Percentiles rank a stretch among this genome's conserved stretches.
These are phyloP conservation scores for Thalpophila matura DNA, from an alignment of 2,888 invertebrate genomes.

Conservation along the genomic window DNA sequence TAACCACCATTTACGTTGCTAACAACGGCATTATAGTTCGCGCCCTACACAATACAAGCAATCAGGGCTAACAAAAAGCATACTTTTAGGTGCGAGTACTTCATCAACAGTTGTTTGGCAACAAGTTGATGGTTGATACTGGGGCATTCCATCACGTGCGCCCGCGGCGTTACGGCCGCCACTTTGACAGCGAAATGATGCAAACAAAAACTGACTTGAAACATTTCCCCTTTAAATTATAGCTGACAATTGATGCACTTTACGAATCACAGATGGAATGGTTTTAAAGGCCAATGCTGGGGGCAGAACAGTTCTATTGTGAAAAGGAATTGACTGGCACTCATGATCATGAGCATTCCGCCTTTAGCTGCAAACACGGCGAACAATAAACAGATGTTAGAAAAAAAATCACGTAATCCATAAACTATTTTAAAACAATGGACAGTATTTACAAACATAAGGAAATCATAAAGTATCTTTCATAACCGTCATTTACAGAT, in stretches of 20 bases:
- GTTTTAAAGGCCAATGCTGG: slow-evolving; percentile 53
- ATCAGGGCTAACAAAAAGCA: slow-evolving; percentile 67
- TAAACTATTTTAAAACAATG: slow-evolving; percentile 20
- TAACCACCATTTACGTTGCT: slow-evolving; percentile 56
- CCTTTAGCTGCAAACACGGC: slow-evolving; percentile 5
- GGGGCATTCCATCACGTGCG: slow-evolving; percentile 78
- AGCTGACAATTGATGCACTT: slow-evolving; percentile 63
- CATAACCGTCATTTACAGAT: slow-evolving; percentile 36
- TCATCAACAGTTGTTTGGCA: slow-evolving; percentile 71
- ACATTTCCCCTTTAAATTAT: slow-evolving; percentile 53
- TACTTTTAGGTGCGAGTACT: slow-evolving; percentile 56
- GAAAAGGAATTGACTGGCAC: slow-evolving; percentile 20
- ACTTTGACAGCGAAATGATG: slow-evolving; percentile 74
- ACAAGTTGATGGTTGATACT: slow-evolving; percentile 59
- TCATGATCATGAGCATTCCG: slow-evolving; percentile 26
- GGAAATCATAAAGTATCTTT: slow-evolving; percentile 11
- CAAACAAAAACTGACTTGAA: slow-evolving; percentile 65
- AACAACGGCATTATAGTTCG: slow-evolving; percentile 62
- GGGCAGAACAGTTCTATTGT: slow-evolving; percentile 43
- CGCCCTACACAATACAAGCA: slow-evolving; percentile 72
- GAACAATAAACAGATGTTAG: neutral
- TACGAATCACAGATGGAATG: slow-evolving; percentile 61
- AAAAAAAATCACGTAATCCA: neutral
- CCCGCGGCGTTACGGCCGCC: slow-evolving; percentile 62
- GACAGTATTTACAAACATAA: neutral